Conservation (phyloP, 1,140 invertebrate species). For the Leptopilina clavipes region DNA sequence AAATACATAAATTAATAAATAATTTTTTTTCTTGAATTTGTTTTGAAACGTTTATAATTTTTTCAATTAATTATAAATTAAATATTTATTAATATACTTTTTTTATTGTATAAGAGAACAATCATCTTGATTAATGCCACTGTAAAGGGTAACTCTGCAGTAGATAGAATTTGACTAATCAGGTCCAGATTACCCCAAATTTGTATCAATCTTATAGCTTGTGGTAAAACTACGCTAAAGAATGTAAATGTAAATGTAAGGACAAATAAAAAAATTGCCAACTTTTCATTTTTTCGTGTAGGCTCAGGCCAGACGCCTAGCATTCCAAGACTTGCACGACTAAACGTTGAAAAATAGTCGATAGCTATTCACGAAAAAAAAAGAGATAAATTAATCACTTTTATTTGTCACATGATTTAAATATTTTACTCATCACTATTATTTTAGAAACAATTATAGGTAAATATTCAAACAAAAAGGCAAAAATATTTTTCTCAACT, state of each 20-base stretch:
- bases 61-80: too few relatives aligned
- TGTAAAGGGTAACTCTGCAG: constrained; percentile 41
- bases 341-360: neutral
- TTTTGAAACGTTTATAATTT: too few relatives aligned
- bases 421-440: too few relatives aligned
- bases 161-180: constrained; percentile 46
- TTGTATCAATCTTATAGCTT: constrained; percentile 38
- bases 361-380: neutral
- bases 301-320: constrained; percentile 30
- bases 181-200: constrained; percentile 41
- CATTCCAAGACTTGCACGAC: neutral
- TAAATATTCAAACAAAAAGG: too few relatives aligned
- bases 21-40: too few relatives aligned
- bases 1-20: too few relatives aligned
- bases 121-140: constrained; percentile 42
- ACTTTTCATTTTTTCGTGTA: neutral
- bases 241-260: neutral
- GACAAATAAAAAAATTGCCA: neutral
- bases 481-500: too few relatives aligned
- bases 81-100: constrained; percentile 35
- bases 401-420: too few relatives aligned
- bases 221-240: constrained; percentile 30
- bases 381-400: neutral
- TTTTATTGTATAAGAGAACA: constrained; percentile 43
- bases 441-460: too few relatives aligned